Evolutionary conservation across 2,888 invertebrate genomes (phyloP).

Genomic region (Eupelmus urozonus): DNA sequence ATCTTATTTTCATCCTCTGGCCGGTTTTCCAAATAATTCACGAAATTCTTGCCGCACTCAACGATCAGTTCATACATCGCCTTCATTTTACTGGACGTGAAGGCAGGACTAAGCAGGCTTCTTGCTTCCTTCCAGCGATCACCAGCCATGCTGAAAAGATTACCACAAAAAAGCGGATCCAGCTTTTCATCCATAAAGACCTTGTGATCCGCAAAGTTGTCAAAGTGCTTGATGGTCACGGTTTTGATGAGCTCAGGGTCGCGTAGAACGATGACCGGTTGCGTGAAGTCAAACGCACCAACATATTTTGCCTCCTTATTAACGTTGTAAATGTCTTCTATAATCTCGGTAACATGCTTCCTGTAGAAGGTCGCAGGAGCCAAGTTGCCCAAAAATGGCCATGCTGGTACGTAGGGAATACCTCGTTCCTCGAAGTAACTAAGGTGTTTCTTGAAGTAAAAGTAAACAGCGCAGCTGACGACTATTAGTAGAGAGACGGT

Average conservation of each 20-base stretch:
- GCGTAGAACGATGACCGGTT: slow-evolving; percentile 49
- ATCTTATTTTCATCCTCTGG: too few relatives aligned
- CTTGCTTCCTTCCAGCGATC: too few relatives aligned
- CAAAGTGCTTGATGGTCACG: slow-evolving; percentile 12
- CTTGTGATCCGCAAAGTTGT: too few relatives aligned
- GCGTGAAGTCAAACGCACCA: slow-evolving; percentile 41
- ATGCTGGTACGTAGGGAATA: slow-evolving; percentile 12
- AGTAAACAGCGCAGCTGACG: neutral
- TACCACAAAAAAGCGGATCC: too few relatives aligned
- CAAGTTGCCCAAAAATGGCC: slow-evolving; percentile 34
- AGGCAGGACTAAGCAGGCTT: too few relatives aligned
- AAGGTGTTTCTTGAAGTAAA: neutral
- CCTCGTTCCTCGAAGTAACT: slow-evolving; percentile 13
- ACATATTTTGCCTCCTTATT: slow-evolving; percentile 46
- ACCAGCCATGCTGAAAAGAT: too few relatives aligned
- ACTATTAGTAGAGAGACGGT: neutral
- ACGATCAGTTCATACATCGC: too few relatives aligned
- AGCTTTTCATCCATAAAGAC: too few relatives aligned
- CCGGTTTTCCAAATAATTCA: too few relatives aligned
- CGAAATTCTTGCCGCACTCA: too few relatives aligned
- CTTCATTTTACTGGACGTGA: too few relatives aligned
- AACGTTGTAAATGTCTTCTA: slow-evolving; percentile 30
- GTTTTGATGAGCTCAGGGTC: slow-evolving; percentile 54
- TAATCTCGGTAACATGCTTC: neutral
- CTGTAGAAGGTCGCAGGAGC: slow-evolving; percentile 8